Evolutionary conservation across 2,888 invertebrate genomes (phyloP), one percentile per base, ranked within the genome.

Genomic region (Drosophila phalerata): DNA sequence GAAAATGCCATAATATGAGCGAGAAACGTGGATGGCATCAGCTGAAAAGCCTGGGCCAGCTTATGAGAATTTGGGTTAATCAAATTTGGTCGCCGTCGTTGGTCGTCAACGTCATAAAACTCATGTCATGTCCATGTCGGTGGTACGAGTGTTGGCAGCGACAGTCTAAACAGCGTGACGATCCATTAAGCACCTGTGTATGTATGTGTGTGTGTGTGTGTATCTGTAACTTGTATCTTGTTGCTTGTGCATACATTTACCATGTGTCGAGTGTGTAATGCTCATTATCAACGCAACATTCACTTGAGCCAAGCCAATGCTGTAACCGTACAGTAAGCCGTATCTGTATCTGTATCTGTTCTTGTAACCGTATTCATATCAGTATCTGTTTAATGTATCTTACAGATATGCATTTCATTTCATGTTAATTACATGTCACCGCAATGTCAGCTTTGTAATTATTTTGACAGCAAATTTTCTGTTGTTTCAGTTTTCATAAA

Each of bases 341-440:
- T 51, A 28, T 43, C n/a, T 68, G 56, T 56, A 60, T 13, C 34
- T 65, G 53, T 55, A 25, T 15, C 37, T 17, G 34, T 37, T 25
- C 8, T 40, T n/a, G 43, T 72, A 45, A 19, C 13, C n/a, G 34
- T 38, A 32, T 34, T n/a, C 25, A 25, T 65, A n/a, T 34, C 13
- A 51, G 42, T 47, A 25, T 34, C n/a, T 58, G 63, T 47, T 45
- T 19, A 40, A 56, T 69, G 79, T 79, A 75, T 71, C 66, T 71
- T 51, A 19, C 40, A 69, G 74, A 78, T 79, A 81, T 82, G 77
- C 80, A 72, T 85, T 85, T 82, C 80, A 72, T 85, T 85, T 82
- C 51, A 82, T 77, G 83, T 88, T 88, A 84, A 84, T 88, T 88
- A 84, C 85, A 77, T 85, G 80, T 79, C 75, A 71, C 69, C 74